Conservation (phyloP, 2,113 vertebrate species). For the Callipepla californica region DNA sequence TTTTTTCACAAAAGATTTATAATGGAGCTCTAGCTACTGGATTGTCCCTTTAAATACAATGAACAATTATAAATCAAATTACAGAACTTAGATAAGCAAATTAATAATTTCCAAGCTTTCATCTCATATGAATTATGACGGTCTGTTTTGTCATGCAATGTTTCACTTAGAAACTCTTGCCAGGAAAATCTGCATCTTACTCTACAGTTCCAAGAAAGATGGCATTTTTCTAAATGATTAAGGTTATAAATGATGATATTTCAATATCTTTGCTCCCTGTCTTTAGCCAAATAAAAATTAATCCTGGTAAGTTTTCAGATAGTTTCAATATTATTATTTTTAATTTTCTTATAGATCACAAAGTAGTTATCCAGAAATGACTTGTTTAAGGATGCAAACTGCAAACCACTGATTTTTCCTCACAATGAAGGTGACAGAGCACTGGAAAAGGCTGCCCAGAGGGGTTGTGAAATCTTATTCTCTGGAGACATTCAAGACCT, state of each 20-base stretch:
- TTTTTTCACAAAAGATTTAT: not conserved
- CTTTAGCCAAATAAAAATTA: not conserved
- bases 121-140: not conserved
- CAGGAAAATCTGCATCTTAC: constrained; percentile 51
- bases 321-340: not conserved
- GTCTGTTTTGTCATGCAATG: not conserved
- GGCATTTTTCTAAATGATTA: constrained; percentile 44
- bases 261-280: not conserved
- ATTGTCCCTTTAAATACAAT: not conserved
- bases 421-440: no score
- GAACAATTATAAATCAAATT: not conserved
- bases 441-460: no score
- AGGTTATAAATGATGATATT: not conserved
- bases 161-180: constrained; percentile 17
- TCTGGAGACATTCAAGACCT: no score
- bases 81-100: constrained; percentile 1
- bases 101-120: constrained; percentile 3
- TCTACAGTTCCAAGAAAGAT: constrained; percentile 55
- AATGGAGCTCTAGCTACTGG: not conserved
- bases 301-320: not conserved
- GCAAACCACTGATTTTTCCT: not conserved
- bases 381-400: not conserved
- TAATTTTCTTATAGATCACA: not conserved
- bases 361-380: not conserved
- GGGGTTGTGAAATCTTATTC: no score